Base-by-base conservation (phyloP, 2,113 vertebrate genomes). In the Panthera uncia region DNA sequence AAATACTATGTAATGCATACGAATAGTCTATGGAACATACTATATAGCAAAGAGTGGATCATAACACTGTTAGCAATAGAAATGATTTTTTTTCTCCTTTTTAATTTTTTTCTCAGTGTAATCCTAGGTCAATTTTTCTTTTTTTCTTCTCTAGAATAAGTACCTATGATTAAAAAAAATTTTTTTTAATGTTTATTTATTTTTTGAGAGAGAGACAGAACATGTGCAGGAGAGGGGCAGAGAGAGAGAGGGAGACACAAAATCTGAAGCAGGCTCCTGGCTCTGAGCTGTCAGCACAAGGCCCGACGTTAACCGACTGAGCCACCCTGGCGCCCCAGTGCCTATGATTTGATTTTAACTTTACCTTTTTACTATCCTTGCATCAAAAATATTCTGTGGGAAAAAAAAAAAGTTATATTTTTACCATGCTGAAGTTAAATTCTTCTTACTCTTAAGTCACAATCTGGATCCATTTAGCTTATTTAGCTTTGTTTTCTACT, bases 401-500 rank as follows among this genome's bases (percentile, higher is more conserved):
- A 78, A 86, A 91, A 71, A 81, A 89, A 87, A 91, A 74, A 45
- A 16, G 71, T 45, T 91, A 8, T 84, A 50, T 84, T 90, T 69
- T 95, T 78, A 71, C 12, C 66, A 2, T 41, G 31, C 38, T 89
- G 48, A 84, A 63, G 79, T 38, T 88, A 79, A 79, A 33, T n/a
- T 87, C 8, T 91, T 93, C 41, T 98, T 92, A 68, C 10, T 48
- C 36, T 57, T 65, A 65, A 68, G 16, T 88, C 4, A 61, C 5
- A 71, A 0, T 89, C 14, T 87, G 25, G 38, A 61, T 36, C 15
- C 36, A 79, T 50, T 65, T 95, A 71, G 52, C 68, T 71, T 61
- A 29, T 19, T 91, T 92, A 74, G 55, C 29, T 93, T 74, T 96
- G 69, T 93, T 97, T 90, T 93, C 14, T 65, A 3, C 16, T 55